Evolutionary conservation across 2,113 vertebrate genomes (phyloP).

Genomic region (Sminthopsis crassicaudata): DNA sequence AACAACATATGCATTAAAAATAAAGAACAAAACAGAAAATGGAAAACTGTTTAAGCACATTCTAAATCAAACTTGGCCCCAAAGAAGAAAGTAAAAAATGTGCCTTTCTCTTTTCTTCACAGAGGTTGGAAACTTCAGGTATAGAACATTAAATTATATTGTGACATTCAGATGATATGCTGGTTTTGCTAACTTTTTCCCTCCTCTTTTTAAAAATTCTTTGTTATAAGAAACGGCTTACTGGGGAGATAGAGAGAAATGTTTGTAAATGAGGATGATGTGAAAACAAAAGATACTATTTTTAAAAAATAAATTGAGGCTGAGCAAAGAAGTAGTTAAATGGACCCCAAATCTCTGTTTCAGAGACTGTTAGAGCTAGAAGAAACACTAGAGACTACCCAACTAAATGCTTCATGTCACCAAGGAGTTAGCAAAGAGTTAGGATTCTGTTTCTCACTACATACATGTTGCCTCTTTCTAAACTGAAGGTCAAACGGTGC

Average conservation of each 20-base stretch:
- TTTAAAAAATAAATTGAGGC: background rate
- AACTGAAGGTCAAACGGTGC: background rate
- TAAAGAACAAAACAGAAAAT: background rate
- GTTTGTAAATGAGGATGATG: background rate
- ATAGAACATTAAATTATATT: background rate
- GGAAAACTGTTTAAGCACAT: background rate
- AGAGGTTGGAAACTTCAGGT: background rate
- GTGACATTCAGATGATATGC: background rate
- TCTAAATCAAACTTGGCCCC: background rate
- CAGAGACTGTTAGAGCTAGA: background rate
- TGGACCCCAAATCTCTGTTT: background rate
- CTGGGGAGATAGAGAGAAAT: background rate
- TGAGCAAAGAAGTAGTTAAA: background rate
- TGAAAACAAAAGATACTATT: background rate
- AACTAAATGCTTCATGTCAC: background rate
- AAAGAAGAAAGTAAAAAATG: background rate
- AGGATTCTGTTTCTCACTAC: background rate
- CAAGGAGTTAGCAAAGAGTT: background rate
- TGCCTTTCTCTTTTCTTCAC: background rate
- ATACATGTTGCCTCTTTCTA: background rate
- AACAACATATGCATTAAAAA: background rate
- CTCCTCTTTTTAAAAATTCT: background rate
- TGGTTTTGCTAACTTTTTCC: background rate
- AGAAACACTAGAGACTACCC: background rate
- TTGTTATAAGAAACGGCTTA: background rate